Conservation (phyloP, 2,888 invertebrate species). For the Galeruca laticollis region DNA sequence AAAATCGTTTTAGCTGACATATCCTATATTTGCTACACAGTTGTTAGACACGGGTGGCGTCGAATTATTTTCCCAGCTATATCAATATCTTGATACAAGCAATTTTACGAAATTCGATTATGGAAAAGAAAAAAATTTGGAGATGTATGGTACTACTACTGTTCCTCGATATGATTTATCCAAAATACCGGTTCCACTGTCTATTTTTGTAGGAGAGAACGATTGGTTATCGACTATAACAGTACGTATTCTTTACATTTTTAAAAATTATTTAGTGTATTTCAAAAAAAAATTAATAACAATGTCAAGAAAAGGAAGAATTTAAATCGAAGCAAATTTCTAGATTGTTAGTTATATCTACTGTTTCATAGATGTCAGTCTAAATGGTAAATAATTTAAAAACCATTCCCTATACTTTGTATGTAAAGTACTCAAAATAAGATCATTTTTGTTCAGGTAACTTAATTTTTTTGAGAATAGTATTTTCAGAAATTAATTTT, state of each 20-base stretch:
- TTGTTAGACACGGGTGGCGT: constrained; percentile 36
- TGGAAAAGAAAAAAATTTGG: constrained; percentile 26
- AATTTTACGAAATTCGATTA: constrained; percentile 35
- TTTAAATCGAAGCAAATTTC: too few relatives aligned
- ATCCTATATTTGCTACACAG: constrained; percentile 36
- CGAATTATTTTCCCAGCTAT: constrained; percentile 38
- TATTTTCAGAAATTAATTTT: not conserved
- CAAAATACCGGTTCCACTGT: constrained; percentile 34
- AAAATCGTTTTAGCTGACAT: constrained; percentile 30
- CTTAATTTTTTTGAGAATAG: too few relatives aligned
- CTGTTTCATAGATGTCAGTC: too few relatives aligned
- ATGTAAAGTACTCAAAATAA: too few relatives aligned
- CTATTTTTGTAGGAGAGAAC: constrained; percentile 34
- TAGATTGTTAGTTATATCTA: too few relatives aligned
- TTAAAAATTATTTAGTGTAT: not conserved
- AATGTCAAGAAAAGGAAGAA: too few relatives aligned
- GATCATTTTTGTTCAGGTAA: too few relatives aligned
- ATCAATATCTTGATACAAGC: constrained; percentile 33
- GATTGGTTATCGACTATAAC: constrained; percentile 34
- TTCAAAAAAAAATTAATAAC: too few relatives aligned
- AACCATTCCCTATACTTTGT: too few relatives aligned
- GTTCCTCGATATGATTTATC: constrained; percentile 35
- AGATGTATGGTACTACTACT: constrained; percentile 31
- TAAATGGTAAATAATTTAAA: too few relatives aligned
- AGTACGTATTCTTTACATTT: constrained; percentile 25